Base-by-base conservation (phyloP, 2,113 vertebrate species). In the Scophthalmus maximus region DNA sequence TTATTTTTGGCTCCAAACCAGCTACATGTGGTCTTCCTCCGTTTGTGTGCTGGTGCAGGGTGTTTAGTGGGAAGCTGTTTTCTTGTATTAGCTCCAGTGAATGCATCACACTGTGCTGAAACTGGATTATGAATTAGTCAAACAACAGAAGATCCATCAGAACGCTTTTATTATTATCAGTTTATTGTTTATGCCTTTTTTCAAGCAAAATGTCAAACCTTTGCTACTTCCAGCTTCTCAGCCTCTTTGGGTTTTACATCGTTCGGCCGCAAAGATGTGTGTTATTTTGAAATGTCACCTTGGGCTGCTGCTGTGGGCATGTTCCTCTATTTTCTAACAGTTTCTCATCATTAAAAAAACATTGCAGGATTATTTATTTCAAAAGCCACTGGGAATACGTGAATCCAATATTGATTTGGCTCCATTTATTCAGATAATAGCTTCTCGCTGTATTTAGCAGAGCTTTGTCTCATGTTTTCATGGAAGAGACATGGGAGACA, bases 1-100 rank as follows among this genome's bases (percentile, higher is more conserved):
- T 68, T 87, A 79, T 83, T 88, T 86, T 76, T 78, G 79, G 78
- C 64, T 14, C 42, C 3, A 4, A 15, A 32, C 44, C 42, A 51
- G 9, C 40, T 55, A 44, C 62, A 75, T 68, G 63, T 73, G 59
- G 72, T 61, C 69, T 75, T 83, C 74, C 76, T 79, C 26, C 36
- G 2, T 78, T 79, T 76, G 58, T 76, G 60, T 82, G 68, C 68
- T 79, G 71, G 62, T 78, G 78, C 47, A 58, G 47, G 23, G 61
- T 75, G 38, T 73, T 61, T 32, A 8, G n/a, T 20, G 5, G 20
- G 44, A 47, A n/a, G n/a, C 44, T 22, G 44, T 6, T 6, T 10
- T 20, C n/a, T 47, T n/a, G 7, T 22, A n/a, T 22, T 9, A 10
- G 44, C 2, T 47, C 8, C n/a, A n/a, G 30, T 32, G 4, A 5